phyloP scores from a whole-genome alignment of 1,140 invertebrate species.

The Ectropis grisescens region DNA sequence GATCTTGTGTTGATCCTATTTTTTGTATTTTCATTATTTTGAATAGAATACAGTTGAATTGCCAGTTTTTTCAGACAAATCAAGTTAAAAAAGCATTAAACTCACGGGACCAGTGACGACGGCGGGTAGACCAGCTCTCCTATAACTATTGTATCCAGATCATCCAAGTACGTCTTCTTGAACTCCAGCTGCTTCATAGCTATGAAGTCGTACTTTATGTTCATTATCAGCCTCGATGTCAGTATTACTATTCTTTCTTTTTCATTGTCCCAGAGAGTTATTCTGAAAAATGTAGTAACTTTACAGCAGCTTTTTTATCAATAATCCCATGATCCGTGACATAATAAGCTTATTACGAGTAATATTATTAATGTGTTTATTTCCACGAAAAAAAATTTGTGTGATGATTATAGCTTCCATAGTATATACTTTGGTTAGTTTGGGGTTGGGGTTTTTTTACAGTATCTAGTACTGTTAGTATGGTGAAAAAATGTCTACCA shows the following conservation, averaged over 20 bases:
- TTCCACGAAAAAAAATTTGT: slow-evolving; percentile 7
- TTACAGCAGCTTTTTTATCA: too few relatives aligned
- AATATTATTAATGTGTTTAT: slow-evolving; percentile 3
- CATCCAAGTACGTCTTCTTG: slow-evolving; percentile 74
- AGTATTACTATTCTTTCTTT: slow-evolving; percentile 84
- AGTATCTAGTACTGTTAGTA: too few relatives aligned
- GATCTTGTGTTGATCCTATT: too few relatives aligned
- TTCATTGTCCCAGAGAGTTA: slow-evolving; percentile 90
- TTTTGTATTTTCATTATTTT: too few relatives aligned
- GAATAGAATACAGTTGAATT: too few relatives aligned
- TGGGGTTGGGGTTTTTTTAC: too few relatives aligned
- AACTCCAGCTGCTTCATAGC: slow-evolving; percentile 79
- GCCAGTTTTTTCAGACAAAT: too few relatives aligned
- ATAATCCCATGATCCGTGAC: too few relatives aligned
- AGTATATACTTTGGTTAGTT: too few relatives aligned
- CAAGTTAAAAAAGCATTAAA: slow-evolving; percentile 28
- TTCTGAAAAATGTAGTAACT: slow-evolving; percentile 66
- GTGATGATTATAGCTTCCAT: too few relatives aligned
- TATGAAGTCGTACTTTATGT: slow-evolving; percentile 89
- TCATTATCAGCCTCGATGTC: slow-evolving; percentile 77
- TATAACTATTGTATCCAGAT: slow-evolving; percentile 78
- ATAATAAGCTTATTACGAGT: neutral
- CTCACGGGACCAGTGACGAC: slow-evolving; percentile 86
- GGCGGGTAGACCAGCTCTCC: slow-evolving; percentile 86
- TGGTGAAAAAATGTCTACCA: too few relatives aligned